phyloP scores from a whole-genome alignment of 1,140 invertebrate genomes.

The Caenorhabditis remanei region DNA sequence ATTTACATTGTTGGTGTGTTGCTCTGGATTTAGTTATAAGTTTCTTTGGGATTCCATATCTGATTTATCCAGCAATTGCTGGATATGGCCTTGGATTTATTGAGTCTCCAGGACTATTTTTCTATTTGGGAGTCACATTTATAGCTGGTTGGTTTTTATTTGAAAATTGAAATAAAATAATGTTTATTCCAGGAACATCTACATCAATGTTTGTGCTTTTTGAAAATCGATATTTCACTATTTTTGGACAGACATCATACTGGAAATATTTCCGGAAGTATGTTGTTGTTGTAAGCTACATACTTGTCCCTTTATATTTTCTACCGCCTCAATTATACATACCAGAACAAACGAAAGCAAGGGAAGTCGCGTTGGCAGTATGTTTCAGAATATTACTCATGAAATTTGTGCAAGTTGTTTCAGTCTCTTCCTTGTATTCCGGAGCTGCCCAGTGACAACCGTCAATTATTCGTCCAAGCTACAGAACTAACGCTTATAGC shows the following conservation, averaged over 20 bases:
- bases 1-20: slow-evolving; percentile 2
- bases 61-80: not conserved
- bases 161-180: not conserved
- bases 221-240: not conserved
- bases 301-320: not conserved
- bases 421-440: not conserved
- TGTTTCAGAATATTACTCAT: not conserved
- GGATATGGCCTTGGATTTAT: not conserved
- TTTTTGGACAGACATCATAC: not conserved
- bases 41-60: not conserved
- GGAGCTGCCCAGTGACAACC: not conserved
- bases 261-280: not conserved
- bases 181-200: not conserved
- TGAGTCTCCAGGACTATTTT: not conserved
- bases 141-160: not conserved
- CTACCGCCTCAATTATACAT: not conserved
- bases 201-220: not conserved
- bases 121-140: not conserved
- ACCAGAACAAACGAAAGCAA: not conserved
- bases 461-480: not conserved
- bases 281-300: not conserved
- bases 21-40: not conserved
- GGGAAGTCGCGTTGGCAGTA: not conserved
- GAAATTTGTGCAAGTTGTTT: not conserved
- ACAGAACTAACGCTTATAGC: not conserved